Evolutionary conservation across 2,113 vertebrate species (phyloP).

Genomic region (Micromys minutus): DNA sequence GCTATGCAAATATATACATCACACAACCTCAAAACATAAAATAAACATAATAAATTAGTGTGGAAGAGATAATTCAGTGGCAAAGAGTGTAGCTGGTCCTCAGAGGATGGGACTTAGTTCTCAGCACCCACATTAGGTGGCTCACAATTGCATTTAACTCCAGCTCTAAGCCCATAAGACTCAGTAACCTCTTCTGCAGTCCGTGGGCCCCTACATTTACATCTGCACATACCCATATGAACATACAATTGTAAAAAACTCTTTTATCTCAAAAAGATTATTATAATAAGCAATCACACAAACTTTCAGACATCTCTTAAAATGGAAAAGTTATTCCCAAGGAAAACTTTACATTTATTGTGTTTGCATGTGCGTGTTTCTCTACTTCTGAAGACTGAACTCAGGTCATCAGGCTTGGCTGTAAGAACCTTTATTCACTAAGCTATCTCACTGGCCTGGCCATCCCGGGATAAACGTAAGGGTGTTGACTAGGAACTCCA

Average conservation of each 20-base stretch:
- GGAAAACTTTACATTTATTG: neutral
- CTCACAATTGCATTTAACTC: neutral
- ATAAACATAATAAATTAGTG: neutral
- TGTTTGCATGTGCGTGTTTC: neutral
- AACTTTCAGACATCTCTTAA: neutral
- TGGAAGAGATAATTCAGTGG: neutral
- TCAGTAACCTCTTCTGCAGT: neutral
- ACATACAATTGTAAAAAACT: neutral
- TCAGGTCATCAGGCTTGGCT: neutral
- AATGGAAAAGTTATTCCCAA: neutral
- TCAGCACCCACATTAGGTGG: neutral
- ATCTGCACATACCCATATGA: neutral
- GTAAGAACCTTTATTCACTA: neutral
- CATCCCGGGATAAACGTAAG: conserved; percentile 11
- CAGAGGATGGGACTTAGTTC: neutral
- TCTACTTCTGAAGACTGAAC: neutral
- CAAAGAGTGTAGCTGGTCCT: neutral
- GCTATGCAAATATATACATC: neutral
- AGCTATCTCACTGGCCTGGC: neutral
- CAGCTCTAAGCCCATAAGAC: neutral
- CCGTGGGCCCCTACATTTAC: neutral
- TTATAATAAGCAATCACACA: neutral
- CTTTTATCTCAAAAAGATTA: neutral
- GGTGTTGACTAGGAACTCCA: neutral
- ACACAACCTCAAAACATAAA: neutral